Conservation (phyloP, 2,888 invertebrate genomes). For the Volucella inflata region DNA sequence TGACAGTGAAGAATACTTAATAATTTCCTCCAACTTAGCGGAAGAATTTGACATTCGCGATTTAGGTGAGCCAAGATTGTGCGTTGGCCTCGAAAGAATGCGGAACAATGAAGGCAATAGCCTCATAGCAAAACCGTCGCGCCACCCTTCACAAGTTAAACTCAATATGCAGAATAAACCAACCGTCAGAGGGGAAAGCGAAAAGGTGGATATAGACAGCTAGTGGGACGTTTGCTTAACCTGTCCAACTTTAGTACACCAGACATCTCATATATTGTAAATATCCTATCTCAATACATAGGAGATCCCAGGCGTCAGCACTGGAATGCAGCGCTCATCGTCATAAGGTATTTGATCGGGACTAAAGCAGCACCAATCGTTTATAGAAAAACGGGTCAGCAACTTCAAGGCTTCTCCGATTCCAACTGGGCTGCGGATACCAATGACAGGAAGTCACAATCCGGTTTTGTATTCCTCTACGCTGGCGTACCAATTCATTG, state of each 20-base stretch:
- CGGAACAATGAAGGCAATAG: neutral
- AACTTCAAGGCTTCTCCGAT: constrained; percentile 28
- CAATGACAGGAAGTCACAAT: constrained; percentile 24
- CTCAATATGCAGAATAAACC: constrained; percentile 40
- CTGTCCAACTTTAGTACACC: constrained; percentile 58
- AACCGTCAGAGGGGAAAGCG: constrained; percentile 34
- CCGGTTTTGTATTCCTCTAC: constrained; percentile 22
- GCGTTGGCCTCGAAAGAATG: constrained; percentile 39
- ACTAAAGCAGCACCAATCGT: constrained; percentile 14
- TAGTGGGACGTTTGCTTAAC: too few relatives aligned
- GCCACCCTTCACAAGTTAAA: constrained; percentile 35
- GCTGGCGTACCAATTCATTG: constrained; percentile 30
- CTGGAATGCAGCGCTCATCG: too few relatives aligned
- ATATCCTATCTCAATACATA: too few relatives aligned
- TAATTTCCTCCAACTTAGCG: neutral
- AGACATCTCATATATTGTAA: constrained; percentile 49
- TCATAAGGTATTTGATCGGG: constrained; percentile 30
- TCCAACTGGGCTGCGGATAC: constrained; percentile 41
- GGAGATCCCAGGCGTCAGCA: too few relatives aligned
- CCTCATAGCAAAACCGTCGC: constrained; percentile 29
- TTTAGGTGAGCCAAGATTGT: constrained; percentile 49
- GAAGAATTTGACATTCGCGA: constrained; percentile 48
- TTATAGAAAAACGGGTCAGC: constrained; percentile 20
- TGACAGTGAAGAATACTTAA: too few relatives aligned
- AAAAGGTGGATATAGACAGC: constrained; percentile 30